Percentiles rank a stretch among this genome's conserved stretches.
Conservation (phyloP, 2,888 invertebrate species). For the Tanypteryx hageni region DNA sequence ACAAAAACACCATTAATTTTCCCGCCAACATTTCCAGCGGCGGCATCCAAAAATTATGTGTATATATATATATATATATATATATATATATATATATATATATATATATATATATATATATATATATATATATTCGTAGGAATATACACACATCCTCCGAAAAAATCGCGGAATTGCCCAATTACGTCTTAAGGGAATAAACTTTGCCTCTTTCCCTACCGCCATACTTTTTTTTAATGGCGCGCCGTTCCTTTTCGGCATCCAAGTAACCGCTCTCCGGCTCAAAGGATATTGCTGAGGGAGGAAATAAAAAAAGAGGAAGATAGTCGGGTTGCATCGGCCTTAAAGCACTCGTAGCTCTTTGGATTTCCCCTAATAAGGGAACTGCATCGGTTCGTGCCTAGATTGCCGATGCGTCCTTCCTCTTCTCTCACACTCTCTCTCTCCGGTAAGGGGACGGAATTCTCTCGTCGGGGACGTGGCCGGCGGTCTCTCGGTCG, state of each 20-base stretch:
- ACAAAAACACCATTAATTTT: no score
- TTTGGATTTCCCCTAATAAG: slow-evolving; percentile 46
- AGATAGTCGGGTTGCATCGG: background rate
- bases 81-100: no score
- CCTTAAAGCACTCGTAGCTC: background rate
- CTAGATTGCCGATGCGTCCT: background rate
- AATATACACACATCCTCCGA: no score
- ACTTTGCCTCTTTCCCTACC: background rate
- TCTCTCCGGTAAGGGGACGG: background rate
- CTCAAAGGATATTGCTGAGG: background rate
- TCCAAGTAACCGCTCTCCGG: background rate
- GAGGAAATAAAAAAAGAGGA: background rate
- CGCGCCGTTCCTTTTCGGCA: background rate
- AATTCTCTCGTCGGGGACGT: background rate
- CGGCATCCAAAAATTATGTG: no score
- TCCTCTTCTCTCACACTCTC: background rate
- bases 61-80: no score
- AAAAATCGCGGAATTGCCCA: background rate
- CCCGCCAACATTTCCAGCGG: no score
- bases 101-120: no score
- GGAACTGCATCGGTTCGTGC: slow-evolving; percentile 37
- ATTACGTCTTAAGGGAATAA: background rate
- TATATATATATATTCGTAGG: no score
- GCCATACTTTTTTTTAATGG: background rate
- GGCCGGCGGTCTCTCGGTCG: background rate